Evolutionary conservation across 2,113 vertebrate genomes (phyloP).

Genomic region (Murina feae): DNA sequence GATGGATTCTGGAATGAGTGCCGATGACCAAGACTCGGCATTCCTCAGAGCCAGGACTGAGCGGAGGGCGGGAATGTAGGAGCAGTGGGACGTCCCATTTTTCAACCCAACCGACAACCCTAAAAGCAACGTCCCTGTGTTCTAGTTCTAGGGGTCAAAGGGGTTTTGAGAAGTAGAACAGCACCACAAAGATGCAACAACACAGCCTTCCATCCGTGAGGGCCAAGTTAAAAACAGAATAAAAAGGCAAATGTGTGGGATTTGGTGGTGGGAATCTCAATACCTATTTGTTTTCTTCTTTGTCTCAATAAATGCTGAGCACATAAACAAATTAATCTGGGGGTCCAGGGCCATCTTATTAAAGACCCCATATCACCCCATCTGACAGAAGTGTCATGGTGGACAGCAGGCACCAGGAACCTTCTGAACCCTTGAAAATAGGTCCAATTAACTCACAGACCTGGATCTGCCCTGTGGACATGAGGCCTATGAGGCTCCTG

Average conservation of each 20-base stretch:
- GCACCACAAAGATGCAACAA: neutral
- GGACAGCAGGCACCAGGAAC: neutral
- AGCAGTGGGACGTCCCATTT: neutral
- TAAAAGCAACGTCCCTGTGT: neutral
- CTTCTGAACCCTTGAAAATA: neutral
- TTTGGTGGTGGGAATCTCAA: neutral
- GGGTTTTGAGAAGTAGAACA: neutral
- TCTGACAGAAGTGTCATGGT: neutral
- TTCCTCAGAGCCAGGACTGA: neutral
- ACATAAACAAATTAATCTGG: neutral
- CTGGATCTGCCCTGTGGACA: neutral
- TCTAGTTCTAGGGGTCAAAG: neutral
- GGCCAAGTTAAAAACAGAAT: neutral
- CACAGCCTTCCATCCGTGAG: too few relatives aligned
- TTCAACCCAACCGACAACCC: neutral
- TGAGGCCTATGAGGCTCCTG: rapidly evolving
- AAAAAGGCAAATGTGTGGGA: neutral
- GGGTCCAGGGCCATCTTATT: neutral
- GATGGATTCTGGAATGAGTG: neutral
- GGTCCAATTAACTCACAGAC: neutral
- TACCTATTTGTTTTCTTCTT: neutral
- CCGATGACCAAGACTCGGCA: neutral
- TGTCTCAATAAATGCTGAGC: neutral
- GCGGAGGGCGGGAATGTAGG: neutral
- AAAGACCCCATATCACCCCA: neutral